Evolutionary conservation across 2,888 invertebrate genomes (phyloP).

Genomic region (Drosophila borealis): DNA sequence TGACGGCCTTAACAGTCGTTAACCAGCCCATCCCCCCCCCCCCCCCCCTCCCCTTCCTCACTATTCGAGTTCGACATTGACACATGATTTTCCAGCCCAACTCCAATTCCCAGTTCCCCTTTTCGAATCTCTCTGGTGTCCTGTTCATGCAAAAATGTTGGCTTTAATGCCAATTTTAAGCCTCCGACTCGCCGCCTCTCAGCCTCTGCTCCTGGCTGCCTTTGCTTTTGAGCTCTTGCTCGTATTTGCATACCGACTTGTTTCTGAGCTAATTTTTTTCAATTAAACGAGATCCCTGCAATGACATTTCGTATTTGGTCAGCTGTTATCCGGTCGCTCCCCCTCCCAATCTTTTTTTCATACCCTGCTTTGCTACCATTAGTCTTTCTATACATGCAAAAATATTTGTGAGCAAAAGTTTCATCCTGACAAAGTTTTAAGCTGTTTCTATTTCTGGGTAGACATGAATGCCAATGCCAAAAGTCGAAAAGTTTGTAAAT

Average conservation of each 20-base stretch:
- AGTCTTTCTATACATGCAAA: constrained; percentile 14
- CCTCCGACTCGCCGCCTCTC: constrained; percentile 18
- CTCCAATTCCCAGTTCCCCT: constrained; percentile 7
- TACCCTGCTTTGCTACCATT: neutral
- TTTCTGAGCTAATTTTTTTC: constrained; percentile 63
- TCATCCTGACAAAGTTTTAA: constrained; percentile 42
- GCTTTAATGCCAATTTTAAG: constrained; percentile 70
- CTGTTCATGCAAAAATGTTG: constrained; percentile 58
- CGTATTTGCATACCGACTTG: constrained; percentile 46
- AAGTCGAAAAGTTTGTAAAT: constrained; percentile 33
- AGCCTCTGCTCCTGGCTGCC: neutral
- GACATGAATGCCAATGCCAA: constrained; percentile 45
- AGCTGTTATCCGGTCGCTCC: neutral
- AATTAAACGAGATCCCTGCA: constrained; percentile 60
- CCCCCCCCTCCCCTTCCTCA: neutral
- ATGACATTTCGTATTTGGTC: constrained; percentile 44
- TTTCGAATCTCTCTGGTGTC: constrained; percentile 2
- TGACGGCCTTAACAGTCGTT: constrained; percentile 54
- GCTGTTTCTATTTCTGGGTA: constrained; percentile 46
- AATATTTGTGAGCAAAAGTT: constrained; percentile 27
- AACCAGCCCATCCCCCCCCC: constrained; percentile 28
- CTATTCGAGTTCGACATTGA: constrained; percentile 54
- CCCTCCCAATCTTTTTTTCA: neutral
- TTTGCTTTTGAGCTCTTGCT: constrained; percentile 2
- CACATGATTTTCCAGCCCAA: constrained; percentile 48